These are phyloP conservation scores for Drosophila orena DNA, from an alignment of 1,140 invertebrate genomes.

Conservation along the genomic window DNA sequence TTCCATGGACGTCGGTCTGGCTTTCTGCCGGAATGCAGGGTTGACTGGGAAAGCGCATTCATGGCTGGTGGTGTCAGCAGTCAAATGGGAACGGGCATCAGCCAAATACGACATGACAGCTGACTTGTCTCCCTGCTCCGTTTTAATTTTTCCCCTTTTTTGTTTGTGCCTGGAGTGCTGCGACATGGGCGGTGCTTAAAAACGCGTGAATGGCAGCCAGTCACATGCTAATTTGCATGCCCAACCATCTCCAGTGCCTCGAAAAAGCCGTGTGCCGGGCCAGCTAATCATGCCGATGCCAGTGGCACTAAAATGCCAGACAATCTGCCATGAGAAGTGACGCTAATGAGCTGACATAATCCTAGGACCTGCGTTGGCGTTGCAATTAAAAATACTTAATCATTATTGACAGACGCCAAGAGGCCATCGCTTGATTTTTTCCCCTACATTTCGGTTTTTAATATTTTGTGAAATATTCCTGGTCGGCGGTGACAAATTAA, in stretches of 20 bases:
- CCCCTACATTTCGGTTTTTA: conserved; percentile 16
- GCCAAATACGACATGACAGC: conserved; percentile 69
- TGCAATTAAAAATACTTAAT: conserved; percentile 73
- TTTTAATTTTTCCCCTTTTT: conserved; percentile 10
- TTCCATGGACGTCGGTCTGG: conserved; percentile 27
- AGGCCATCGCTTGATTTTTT: conserved; percentile 23
- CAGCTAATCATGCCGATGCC: conserved; percentile 60
- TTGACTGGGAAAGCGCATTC: conserved; percentile 47
- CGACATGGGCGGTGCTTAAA: conserved; percentile 66
- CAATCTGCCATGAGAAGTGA: conserved; percentile 63
- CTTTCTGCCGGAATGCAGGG: conserved; percentile 29
- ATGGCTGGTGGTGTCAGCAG: conserved; percentile 25
- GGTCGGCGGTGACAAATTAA: conserved; percentile 64
- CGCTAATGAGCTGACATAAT: conserved; percentile 72
- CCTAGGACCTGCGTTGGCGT: conserved; percentile 17
- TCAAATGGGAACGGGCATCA: conserved; percentile 39
- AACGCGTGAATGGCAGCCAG: conserved; percentile 69
- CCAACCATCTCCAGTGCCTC: neutral
- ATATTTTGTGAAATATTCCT: conserved; percentile 8
- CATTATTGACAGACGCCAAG: conserved; percentile 65
- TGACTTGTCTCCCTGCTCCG: conserved; percentile 20
- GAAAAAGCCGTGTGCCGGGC: conserved; percentile 14
- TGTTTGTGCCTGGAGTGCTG: conserved; percentile 12
- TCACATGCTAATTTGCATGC: conserved; percentile 68
- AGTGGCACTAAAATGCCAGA: conserved; percentile 63